Base-by-base conservation (phyloP, 1,140 invertebrate species). In the Achatina immaculata region DNA sequence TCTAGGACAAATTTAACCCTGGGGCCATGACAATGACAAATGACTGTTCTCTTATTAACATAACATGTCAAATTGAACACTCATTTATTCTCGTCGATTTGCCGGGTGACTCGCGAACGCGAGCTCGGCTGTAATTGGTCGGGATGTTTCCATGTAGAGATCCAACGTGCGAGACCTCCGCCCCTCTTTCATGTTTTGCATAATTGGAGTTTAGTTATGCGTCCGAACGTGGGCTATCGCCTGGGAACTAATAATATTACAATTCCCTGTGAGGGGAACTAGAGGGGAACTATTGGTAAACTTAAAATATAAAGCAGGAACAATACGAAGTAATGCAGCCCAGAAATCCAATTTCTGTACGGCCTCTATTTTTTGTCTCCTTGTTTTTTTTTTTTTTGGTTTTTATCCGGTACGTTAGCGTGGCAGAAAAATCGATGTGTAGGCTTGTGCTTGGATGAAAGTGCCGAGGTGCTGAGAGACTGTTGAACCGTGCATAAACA, bases 21-120 rank as follows among this genome's bases (percentile, higher is more conserved):
- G 2, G 31, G 31, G 24, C 14, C 51, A 40, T 51, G 74, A 76
- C 74, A 58, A 76, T 76, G 74, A 76, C 34, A 62, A 76, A 76
- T 76, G 51, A n/a, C 74, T 14, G 38, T 58, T 65, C 74, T 76
- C 43, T 62, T 62, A 55, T 76, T 76, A 42, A 76, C 74, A 76
- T 76, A 76, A 76, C 74, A 62, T 36, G 74, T 76, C 74, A 55
- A 76, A 76, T 76, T 65, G 48, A 76, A 76, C 74, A 45, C 74
- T 76, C 74, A 62, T 76, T 76, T 76, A 76, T 76, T 40, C 74
- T 58, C 74, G 74, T 76, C 55, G 38, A 45, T 43, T 34, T 48
- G 28, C n/a, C 36, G 68, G 68, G 36, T 43, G 68, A 69, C 68
- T 69, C 68, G 42, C 28, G 71, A 51, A 43, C 36, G 36, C 42